Base-by-base conservation (phyloP, 1,140 invertebrate genomes). In the Diorhabda sublineata region DNA sequence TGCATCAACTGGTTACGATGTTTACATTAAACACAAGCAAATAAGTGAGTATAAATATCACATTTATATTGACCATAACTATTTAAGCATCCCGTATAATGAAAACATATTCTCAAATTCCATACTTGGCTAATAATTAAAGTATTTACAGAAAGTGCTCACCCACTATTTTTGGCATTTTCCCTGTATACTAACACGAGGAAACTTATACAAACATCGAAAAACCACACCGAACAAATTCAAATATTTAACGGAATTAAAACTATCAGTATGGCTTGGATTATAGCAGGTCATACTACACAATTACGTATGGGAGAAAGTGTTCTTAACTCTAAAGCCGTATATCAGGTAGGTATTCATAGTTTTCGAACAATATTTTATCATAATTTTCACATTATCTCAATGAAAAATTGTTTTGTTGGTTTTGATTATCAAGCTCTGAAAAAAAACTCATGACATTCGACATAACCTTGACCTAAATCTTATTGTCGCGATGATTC, bases 181-280 rank as follows among this genome's bases (percentile, higher is more conserved):
- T 77, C 76, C 42, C 57, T 73, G 0, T 66, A 67, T 42, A 58
- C 68, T 2, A 77, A 77, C 59, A 69, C 68, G 7, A 26, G 69
- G 65, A 77, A 75, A 64, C 41, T 77, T 42, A 44, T 74, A 6
- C 60, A 68, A 47, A 64, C 61, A 5, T 68, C 64, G 5, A 8
- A 66, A 59, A 42, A 56, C 5, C 61, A 45, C 6, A 66, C 43
- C 45, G 76, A 77, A 52, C 74, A 80, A 65, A 75, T 81, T 47
- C 60, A 74, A 11, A 72, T 73, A 62, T 73, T 81, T 42, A 72
- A 81, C 70, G 80, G 80, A 47, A 69, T 81, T 2, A 74, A 76
- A 66, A 76, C 76, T 58, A 66, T 81, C 2, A 79, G 78, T 64
- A 80, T 78, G 64, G 59, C 76, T 47, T 81, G 79, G 79, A 74